Conservation (phyloP, 2,113 vertebrate species). For the Xiphias gladius region DNA sequence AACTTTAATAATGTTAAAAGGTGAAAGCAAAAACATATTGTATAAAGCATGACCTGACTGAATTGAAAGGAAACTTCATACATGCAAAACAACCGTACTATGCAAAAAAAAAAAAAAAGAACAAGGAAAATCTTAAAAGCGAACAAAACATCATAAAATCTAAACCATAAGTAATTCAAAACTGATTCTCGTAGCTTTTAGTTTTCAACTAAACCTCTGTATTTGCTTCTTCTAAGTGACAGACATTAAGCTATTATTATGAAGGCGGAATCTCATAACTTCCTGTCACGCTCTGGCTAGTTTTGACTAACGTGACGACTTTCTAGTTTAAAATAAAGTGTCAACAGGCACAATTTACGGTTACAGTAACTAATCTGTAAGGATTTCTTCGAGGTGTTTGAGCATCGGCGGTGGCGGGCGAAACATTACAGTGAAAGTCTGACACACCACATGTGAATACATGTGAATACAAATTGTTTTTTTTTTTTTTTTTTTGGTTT, state of each 20-base stretch:
- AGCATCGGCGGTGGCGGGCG: too few relatives aligned
- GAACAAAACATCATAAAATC: not conserved
- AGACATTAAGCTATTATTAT: slow-evolving; percentile 52
- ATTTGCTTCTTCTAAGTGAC: not conserved
- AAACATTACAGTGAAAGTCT: not conserved
- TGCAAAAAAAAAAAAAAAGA: too few relatives aligned
- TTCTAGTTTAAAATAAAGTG: not conserved
- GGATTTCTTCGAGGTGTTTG: not conserved
- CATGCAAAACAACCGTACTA: not conserved
- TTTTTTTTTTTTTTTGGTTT: not conserved
- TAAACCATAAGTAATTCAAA: not conserved
- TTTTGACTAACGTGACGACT: slow-evolving; percentile 8
- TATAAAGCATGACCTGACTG: not conserved
- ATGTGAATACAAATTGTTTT: not conserved
- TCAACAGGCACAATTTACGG: slow-evolving; percentile 15
- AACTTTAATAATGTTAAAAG: not conserved
- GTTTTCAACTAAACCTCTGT: not conserved
- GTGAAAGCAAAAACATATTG: not conserved
- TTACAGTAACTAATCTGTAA: not conserved
- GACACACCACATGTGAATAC: not conserved
- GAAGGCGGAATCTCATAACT: slow-evolving; percentile 27
- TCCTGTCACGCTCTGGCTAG: slow-evolving; percentile 20
- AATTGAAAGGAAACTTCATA: not conserved
- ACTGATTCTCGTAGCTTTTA: not conserved
- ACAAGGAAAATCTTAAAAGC: not conserved